Base-by-base conservation (phyloP, 2,888 invertebrate genomes). In the Bursaphelenchus okinawaensis region DNA sequence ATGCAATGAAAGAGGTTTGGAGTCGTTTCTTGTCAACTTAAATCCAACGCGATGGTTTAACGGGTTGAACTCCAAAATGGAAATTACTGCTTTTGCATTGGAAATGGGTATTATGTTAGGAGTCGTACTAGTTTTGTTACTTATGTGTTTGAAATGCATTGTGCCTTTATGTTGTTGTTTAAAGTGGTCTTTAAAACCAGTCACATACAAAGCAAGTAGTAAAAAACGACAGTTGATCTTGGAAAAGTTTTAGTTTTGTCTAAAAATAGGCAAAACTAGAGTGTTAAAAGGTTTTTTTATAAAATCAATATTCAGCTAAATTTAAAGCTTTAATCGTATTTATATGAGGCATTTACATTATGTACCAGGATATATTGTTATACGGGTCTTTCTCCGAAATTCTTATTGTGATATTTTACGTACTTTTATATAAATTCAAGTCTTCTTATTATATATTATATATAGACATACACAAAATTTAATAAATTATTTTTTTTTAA, bases 1-100 rank as follows among this genome's bases (percentile, higher is more conserved):
- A 12, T 78, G 78, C 63, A 78, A 78, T 59, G 79, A 79, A 67
- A 55, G 74, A 4, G 76, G 79, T 7, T 52, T 70, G n/a, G 68
- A 76, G 24, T 67, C 65, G 20, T 70, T 79, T 22, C 26, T 71
- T 19, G 58, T 40, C 16, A 40, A 40, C n/a, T 40, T 40, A n/a
- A 27, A 27, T 56, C 29, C 52, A 1, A 20, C 20, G 3, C 52
- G 52, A 6, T 52, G 20, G 52, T 52, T 52, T 6, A 23, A 26
- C 6, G 54, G 26, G 26, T 6, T 26, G 6, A 54, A 24, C 19
- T 16, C 54, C 3, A 40, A 40, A n/a, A 40, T 40, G 40, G 40
- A 40, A 40, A n/a, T 40, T 1, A 40, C 40, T 1, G 40, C 40
- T 3, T 40, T 40, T 40, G 40, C 40, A 6, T 40, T 40, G 3